A percentile compares a stretch with the other conserved stretches of the same genome.
phyloP scores from a whole-genome alignment of 1,140 invertebrate genomes.

The Drosophila seguyi region DNA sequence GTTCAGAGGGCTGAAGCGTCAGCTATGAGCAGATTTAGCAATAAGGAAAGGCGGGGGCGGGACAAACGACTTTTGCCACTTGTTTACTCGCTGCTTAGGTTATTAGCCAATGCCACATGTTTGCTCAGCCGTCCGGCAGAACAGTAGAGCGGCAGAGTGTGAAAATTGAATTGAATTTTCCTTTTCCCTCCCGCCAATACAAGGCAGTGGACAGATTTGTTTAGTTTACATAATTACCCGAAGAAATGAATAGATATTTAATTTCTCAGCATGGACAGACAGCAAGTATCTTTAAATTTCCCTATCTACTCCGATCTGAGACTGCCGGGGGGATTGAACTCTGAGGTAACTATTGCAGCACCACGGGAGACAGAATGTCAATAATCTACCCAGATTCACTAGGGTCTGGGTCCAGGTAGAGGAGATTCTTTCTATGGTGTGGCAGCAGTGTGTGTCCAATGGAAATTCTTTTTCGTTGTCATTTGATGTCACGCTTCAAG shows the following conservation, averaged over 20 bases:
- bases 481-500: slow-evolving; percentile 78
- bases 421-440: slow-evolving; percentile 4
- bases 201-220: slow-evolving; percentile 9
- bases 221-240: slow-evolving; percentile 64
- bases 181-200: background rate
- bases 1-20: slow-evolving; percentile 2
- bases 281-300: slow-evolving; percentile 66
- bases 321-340: slow-evolving; percentile 29
- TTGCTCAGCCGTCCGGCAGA: slow-evolving; percentile 36
- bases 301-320: slow-evolving; percentile 41
- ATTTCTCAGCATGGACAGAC: slow-evolving; percentile 27
- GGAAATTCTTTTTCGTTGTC: slow-evolving; percentile 64
- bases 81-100: slow-evolving; percentile 78
- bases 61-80: slow-evolving; percentile 34
- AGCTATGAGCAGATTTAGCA: slow-evolving; percentile 8
- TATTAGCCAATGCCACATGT: slow-evolving; percentile 78
- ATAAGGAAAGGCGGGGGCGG: slow-evolving; percentile 8
- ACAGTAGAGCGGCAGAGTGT: slow-evolving; percentile 15
- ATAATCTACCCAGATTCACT: slow-evolving; percentile 30
- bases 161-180: slow-evolving; percentile 56
- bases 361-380: slow-evolving; percentile 45
- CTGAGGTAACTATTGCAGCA: slow-evolving; percentile 25
- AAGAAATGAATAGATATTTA: slow-evolving; percentile 58
- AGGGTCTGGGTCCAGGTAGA: slow-evolving; percentile 53
- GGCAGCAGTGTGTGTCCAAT: slow-evolving; percentile 47